Percentiles rank a stretch among this genome's conserved stretches.
Evolutionary conservation across 1,140 invertebrate genomes (phyloP).

Genomic region (Vollenhovia emeryi): DNA sequence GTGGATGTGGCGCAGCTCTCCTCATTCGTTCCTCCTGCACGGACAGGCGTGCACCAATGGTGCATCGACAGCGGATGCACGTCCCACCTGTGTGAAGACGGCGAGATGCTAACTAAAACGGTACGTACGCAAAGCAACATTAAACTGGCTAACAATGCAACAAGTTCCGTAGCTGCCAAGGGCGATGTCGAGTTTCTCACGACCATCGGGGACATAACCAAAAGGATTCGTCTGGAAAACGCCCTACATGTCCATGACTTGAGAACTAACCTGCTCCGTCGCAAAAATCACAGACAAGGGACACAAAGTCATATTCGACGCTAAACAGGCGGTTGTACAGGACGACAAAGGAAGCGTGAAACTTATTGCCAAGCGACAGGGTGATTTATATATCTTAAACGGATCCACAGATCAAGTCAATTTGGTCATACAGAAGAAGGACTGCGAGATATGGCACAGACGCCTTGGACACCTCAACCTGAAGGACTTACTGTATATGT

Average conservation of each 20-base stretch:
- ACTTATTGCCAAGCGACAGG: neutral
- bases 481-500: neutral
- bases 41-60: accelerated
- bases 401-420: neutral
- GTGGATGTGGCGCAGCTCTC: neutral
- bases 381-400: neutral
- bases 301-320: neutral
- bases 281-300: neutral
- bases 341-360: neutral
- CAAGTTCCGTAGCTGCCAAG: neutral
- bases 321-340: neutral
- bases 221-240: neutral
- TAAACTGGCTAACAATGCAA: neutral
- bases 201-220: neutral
- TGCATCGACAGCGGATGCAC: constrained; percentile 46
- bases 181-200: neutral
- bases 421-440: neutral
- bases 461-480: neutral
- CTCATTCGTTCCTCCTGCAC: accelerated
- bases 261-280: neutral
- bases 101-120: neutral
- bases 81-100: neutral
- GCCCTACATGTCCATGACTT: constrained; percentile 31
- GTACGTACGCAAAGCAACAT: neutral
- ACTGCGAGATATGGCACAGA: neutral